Conservation (phyloP, 2,888 invertebrate species). For the Dryococelus australis region DNA sequence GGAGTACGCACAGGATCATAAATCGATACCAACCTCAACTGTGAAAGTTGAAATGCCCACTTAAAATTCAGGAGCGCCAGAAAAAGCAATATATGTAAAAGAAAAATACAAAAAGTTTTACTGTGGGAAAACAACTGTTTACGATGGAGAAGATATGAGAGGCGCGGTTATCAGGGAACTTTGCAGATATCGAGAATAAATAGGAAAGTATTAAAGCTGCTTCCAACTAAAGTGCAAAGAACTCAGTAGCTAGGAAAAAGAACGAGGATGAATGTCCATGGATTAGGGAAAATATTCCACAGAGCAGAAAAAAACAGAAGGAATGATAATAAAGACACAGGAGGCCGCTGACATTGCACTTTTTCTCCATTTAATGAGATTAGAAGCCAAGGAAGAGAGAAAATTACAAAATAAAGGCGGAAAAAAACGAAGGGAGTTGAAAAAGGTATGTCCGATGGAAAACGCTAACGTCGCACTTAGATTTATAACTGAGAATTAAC, state of each 20-base stretch:
- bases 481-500: background rate
- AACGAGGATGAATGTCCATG: background rate
- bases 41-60: too few species aligned
- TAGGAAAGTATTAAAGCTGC: background rate
- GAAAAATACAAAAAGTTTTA: too few species aligned
- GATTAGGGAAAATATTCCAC: background rate
- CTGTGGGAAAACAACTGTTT: too few species aligned
- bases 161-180: too few species aligned
- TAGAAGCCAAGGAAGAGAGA: background rate
- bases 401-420: background rate
- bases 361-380: background rate
- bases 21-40: too few species aligned
- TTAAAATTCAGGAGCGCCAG: too few species aligned
- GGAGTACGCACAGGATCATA: too few species aligned
- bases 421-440: background rate
- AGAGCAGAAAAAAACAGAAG: background rate
- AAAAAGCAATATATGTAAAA: too few species aligned
- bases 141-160: too few species aligned
- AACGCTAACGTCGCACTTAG: background rate
- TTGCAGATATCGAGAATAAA: too few species aligned
- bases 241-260: background rate
- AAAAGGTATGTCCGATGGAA: background rate
- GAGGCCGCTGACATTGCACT: background rate
- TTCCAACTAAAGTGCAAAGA: background rate
- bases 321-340: background rate